A percentile compares a stretch with the other conserved stretches of the same genome.
These are phyloP conservation scores for Anthoscopus minutus DNA, from an alignment of 2,113 vertebrate species.

Conservation along the genomic window DNA sequence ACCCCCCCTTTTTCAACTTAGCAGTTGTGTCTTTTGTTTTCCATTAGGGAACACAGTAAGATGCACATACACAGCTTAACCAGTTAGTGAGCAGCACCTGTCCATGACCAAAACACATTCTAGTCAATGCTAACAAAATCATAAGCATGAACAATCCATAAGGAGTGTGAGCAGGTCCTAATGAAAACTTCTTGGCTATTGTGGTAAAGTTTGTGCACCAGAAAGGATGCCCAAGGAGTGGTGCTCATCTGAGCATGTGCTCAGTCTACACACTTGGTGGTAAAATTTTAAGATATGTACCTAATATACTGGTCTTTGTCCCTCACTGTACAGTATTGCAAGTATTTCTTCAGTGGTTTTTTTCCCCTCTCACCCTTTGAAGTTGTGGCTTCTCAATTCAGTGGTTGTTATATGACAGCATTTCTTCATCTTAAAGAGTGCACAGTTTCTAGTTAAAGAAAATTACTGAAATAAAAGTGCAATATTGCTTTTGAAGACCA, in stretches of 20 bases:
- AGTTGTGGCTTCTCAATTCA: background rate
- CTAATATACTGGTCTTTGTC: background rate
- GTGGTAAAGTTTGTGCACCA: background rate
- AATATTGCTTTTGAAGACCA: background rate
- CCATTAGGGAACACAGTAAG: background rate
- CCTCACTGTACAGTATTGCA: background rate
- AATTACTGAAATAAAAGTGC: background rate
- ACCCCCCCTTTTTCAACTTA: background rate
- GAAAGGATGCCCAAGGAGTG: background rate
- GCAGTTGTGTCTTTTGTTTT: background rate
- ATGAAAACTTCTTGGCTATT: background rate
- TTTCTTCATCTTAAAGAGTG: background rate
- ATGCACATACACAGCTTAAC: background rate
- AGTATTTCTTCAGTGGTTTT: background rate
- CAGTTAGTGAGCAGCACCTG: background rate
- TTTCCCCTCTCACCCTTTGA: background rate
- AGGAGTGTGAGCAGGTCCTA: background rate
- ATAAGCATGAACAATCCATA: background rate
- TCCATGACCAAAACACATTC: background rate
- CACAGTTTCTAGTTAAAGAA: background rate
- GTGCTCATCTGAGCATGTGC: background rate
- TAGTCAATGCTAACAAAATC: background rate
- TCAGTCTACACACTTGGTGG: background rate
- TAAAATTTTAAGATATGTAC: background rate
- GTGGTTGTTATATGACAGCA: background rate